Conservation (phyloP, 1,140 invertebrate genomes). For the Ephestia elutella region DNA sequence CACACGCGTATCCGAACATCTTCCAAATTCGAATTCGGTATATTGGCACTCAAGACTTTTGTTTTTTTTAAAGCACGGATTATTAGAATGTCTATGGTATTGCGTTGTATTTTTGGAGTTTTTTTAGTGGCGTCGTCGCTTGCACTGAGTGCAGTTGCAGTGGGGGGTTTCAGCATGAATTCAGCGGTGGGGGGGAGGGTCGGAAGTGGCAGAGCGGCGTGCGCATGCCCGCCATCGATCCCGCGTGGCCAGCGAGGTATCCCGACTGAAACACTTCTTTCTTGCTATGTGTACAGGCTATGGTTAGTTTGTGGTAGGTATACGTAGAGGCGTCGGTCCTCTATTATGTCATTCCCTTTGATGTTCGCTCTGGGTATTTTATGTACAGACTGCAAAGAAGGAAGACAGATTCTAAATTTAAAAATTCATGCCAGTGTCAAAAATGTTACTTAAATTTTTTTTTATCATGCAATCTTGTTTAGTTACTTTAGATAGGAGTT, state of each 20-base stretch:
- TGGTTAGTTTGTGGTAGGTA: conserved; percentile 22
- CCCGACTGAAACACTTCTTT: conserved; percentile 58
- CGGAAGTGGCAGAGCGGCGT: conserved; percentile 21
- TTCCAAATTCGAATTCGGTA: conserved; percentile 18
- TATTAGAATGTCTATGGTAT: conserved; percentile 18
- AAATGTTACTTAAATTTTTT: background rate
- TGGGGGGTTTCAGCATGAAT: conserved; percentile 43
- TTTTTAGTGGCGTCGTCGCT: conserved; percentile 56
- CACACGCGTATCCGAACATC: conserved; percentile 34
- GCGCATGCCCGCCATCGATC: conserved; percentile 63
- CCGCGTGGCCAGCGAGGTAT: conserved; percentile 51
- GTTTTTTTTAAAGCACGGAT: background rate
- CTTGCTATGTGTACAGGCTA: conserved; percentile 29
- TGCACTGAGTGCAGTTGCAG: conserved; percentile 70
- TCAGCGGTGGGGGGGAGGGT: conserved; percentile 25
- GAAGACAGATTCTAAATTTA: background rate
- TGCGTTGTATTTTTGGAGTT: conserved; percentile 40
- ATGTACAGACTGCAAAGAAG: background rate
- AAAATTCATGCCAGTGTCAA: background rate
- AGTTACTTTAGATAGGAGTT: too few relatives aligned
- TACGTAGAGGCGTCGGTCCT: conserved; percentile 28
- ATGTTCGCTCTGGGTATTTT: conserved; percentile 29
- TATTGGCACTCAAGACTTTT: background rate
- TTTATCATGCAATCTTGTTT: too few relatives aligned
- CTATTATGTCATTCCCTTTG: conserved; percentile 72